Percentiles rank a stretch among this genome's conserved stretches.
Evolutionary conservation across 1,140 invertebrate species (phyloP).

Genomic region (Caenorhabditis elegans): WBcel235 BX284603.4:8704501-8705000

Average conservation of each 20-base stretch:
- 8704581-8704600: too few relatives aligned
- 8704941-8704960: not conserved
- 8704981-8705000: too few relatives aligned
- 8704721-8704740: not conserved
- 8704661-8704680: slow-evolving; percentile 3
- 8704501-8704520: slow-evolving; percentile 2
- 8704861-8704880: not conserved
- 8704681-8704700: not conserved
- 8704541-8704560: too few relatives aligned
- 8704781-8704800: not conserved
- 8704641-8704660: not conserved
- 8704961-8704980: not conserved
- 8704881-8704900: not conserved
- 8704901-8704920: slow-evolving; percentile 7
- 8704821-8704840: not conserved
- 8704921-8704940: not conserved
- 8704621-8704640: not conserved
- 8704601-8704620: not conserved
- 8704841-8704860: slow-evolving; percentile 10
- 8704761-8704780: too few relatives aligned
- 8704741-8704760: not conserved
- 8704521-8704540: slow-evolving; percentile 3
- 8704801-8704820: slow-evolving; percentile 23
- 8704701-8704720: not conserved
- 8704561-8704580: too few relatives aligned